Conservation (phyloP, 2,797 vertebrate genomes). For the Pipistrellus kuhlii region DNA sequence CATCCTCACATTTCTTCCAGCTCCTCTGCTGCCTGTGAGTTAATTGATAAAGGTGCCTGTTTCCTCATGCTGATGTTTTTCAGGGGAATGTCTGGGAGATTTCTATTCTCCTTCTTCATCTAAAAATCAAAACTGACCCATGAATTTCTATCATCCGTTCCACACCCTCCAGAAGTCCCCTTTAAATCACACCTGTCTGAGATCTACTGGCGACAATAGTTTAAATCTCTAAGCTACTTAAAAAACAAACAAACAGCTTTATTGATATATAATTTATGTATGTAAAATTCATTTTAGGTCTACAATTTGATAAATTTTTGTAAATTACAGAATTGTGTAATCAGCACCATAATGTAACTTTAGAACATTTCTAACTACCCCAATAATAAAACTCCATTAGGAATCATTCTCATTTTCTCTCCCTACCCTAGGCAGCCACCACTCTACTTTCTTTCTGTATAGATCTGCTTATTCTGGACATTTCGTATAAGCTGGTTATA, state of each 20-base stretch:
- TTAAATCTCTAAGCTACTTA: background rate
- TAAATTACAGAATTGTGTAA: background rate
- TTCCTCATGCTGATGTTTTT: background rate
- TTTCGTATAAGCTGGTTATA: accelerated
- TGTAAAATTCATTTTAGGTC: background rate
- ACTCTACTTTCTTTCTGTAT: background rate
- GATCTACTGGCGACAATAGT: background rate
- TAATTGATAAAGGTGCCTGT: background rate
- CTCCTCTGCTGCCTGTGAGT: background rate
- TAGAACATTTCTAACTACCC: background rate
- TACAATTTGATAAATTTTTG: background rate
- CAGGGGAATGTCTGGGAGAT: accelerated
- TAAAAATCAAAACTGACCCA: background rate
- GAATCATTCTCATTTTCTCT: too few relatives aligned
- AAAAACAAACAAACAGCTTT: background rate
- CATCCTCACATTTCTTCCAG: background rate
- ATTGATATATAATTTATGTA: background rate
- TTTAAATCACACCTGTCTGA: background rate
- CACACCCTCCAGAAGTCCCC: accelerated
- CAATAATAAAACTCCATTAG: too few relatives aligned
- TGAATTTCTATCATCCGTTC: background rate
- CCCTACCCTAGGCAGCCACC: background rate
- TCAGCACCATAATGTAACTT: background rate
- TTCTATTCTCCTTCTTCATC: background rate
- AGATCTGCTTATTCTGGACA: too few relatives aligned